A percentile compares a stretch with the other conserved stretches of the same genome.
Evolutionary conservation across 1,140 invertebrate genomes (phyloP).

Genomic region (Spodoptera frugiperda): DNA sequence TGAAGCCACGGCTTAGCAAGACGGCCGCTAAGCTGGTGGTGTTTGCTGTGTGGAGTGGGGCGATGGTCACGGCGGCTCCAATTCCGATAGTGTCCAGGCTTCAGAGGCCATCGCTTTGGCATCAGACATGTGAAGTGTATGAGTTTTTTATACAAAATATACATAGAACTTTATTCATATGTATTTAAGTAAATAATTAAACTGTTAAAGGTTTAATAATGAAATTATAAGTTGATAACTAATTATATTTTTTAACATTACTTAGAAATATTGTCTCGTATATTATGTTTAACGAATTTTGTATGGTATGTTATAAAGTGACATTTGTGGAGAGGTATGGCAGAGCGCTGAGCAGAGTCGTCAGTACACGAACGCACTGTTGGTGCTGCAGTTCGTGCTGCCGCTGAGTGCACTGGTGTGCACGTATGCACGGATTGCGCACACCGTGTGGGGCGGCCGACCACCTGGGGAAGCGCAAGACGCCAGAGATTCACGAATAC

Average conservation of each 20-base stretch:
- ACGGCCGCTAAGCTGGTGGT: constrained; percentile 91
- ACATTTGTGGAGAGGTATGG: constrained; percentile 90
- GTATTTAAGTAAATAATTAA: too few species aligned
- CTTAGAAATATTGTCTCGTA: neutral
- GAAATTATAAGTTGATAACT: too few species aligned
- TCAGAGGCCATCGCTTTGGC: constrained; percentile 86
- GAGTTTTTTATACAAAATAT: constrained; percentile 69
- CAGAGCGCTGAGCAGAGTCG: constrained; percentile 85
- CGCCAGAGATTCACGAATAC: constrained; percentile 92
- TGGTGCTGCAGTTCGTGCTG: constrained; percentile 94
- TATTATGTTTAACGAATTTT: neutral
- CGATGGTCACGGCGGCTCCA: constrained; percentile 92
- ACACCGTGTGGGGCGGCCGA: constrained; percentile 94
- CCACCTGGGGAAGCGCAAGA: constrained; percentile 95
- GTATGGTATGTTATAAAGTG: constrained; percentile 79
- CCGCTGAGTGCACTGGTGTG: constrained; percentile 94
- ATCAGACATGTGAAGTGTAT: constrained; percentile 88
- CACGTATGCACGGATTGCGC: constrained; percentile 94
- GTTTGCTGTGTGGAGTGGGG: constrained; percentile 91
- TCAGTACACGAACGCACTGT: constrained; percentile 92
- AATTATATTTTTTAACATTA: too few species aligned
- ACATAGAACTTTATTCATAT: neutral
- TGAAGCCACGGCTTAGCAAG: constrained; percentile 92
- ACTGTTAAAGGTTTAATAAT: too few species aligned
- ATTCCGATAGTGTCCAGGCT: constrained; percentile 90